Evolutionary conservation across 1,140 invertebrate genomes (phyloP).

Genomic region (Apolygus lucorum): DNA sequence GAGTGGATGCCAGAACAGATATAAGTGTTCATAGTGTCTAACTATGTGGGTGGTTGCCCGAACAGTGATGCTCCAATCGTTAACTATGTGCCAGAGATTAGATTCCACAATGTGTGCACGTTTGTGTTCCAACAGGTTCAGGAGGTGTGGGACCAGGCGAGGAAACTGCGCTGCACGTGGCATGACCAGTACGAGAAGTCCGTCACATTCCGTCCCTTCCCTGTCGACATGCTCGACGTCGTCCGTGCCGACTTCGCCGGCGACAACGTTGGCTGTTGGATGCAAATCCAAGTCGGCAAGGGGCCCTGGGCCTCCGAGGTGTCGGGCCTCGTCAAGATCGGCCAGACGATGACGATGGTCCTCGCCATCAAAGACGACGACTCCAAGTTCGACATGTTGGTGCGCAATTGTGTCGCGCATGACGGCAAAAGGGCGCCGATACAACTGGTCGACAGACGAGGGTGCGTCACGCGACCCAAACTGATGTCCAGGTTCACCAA

Average conservation of each 20-base stretch:
- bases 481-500: conserved; percentile 91
- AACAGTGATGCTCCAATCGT: too few relatives aligned
- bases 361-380: conserved; percentile 90
- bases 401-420: conserved; percentile 87
- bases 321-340: conserved; percentile 88
- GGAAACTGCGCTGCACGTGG: conserved; percentile 84
- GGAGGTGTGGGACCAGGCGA: conserved; percentile 58
- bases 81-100: too few relatives aligned
- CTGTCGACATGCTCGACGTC: conserved; percentile 87
- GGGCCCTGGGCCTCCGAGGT: conserved; percentile 92
- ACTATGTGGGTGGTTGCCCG: too few relatives aligned
- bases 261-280: conserved; percentile 91
- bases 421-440: conserved; percentile 87
- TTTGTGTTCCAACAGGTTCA: conserved; percentile 57
- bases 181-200: conserved; percentile 93
- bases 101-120: too few relatives aligned
- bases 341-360: conserved; percentile 93
- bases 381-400: conserved; percentile 91
- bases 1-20: too few relatives aligned
- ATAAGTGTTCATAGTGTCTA: too few relatives aligned
- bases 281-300: conserved; percentile 91
- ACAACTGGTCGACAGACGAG: conserved; percentile 83
- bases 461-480: conserved; percentile 84
- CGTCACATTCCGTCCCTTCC: conserved; percentile 86
- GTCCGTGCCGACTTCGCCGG: conserved; percentile 90